Evolutionary conservation across 92 coral and sea anemone genomes (phyloP).

Genomic region (Porites cylindrica): DNA sequence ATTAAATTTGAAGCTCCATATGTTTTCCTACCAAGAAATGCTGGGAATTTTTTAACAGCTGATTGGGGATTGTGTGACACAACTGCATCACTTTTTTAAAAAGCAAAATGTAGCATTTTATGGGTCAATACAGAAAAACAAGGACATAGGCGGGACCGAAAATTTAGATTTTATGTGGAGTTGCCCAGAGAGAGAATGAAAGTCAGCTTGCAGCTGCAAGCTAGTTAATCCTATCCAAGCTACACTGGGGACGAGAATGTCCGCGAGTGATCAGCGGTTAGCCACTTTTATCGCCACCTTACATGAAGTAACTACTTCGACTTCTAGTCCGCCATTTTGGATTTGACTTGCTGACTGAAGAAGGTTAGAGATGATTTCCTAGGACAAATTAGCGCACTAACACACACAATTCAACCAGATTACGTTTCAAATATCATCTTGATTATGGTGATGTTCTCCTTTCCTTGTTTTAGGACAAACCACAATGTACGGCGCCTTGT

Average conservation of each 20-base stretch:
- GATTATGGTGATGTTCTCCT: background rate
- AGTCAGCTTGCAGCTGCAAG: too few species aligned
- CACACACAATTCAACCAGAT: background rate
- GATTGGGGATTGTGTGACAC: background rate
- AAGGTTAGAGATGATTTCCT: background rate
- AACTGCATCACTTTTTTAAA: background rate
- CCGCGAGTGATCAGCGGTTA: too few species aligned
- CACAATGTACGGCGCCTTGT: constrained; percentile 39
- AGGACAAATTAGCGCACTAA: background rate
- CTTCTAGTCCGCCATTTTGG: constrained; percentile 70
- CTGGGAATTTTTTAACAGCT: background rate
- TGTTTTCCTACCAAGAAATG: background rate
- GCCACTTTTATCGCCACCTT: constrained; percentile 48
- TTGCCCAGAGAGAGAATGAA: too few species aligned
- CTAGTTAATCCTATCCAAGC: too few species aligned
- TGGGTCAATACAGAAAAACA: too few species aligned
- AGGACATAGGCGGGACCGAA: too few species aligned
- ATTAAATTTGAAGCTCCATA: constrained; percentile 23
- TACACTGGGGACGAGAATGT: too few species aligned
- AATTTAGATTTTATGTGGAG: too few species aligned
- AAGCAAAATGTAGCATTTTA: too few species aligned
- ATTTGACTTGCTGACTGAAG: background rate
- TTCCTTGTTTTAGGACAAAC: background rate
- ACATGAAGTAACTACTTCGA: background rate
- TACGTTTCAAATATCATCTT: background rate